Evolutionary conservation across 2,113 vertebrate genomes (phyloP).

Genomic region (Shinisaurus crocodilurus): DNA sequence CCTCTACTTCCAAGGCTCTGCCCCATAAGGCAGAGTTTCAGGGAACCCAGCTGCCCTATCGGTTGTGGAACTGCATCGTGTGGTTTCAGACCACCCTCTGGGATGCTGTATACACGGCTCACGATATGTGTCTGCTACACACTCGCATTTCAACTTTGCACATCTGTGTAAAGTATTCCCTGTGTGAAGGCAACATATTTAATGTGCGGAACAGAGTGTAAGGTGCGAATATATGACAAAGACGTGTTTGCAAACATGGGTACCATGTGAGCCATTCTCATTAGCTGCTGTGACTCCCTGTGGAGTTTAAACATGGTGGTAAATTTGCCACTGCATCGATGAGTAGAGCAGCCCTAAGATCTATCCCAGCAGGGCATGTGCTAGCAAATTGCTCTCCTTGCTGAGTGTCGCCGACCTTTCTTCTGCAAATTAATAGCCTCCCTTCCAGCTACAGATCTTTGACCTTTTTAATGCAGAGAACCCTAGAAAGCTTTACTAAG

Average conservation of each 20-base stretch:
- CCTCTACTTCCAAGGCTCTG: not conserved
- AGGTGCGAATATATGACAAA: not conserved
- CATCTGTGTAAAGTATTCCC: not conserved
- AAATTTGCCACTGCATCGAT: not conserved
- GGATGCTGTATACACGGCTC: not conserved
- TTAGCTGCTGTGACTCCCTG: not conserved
- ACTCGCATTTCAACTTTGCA: not conserved
- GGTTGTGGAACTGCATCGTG: not conserved
- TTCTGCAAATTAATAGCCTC: not conserved
- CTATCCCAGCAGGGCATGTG: not conserved
- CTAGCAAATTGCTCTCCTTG: not conserved
- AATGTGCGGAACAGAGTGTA: not conserved
- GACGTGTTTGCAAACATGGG: not conserved
- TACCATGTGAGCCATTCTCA: no score
- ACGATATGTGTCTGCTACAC: not conserved
- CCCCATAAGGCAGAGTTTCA: not conserved
- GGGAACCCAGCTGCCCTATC: not conserved
- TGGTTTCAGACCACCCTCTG: no score
- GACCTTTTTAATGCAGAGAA: not conserved
- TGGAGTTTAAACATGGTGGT: not conserved
- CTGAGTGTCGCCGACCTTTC: not conserved
- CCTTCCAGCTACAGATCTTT: not conserved
- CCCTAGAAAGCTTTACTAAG: not conserved
- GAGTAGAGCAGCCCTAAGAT: not conserved
- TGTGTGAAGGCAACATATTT: not conserved